Evolutionary conservation across 1,140 invertebrate species (phyloP), one percentile per base, ranked within the genome.

Genomic region (Lordiphosa stackelbergi): DNA sequence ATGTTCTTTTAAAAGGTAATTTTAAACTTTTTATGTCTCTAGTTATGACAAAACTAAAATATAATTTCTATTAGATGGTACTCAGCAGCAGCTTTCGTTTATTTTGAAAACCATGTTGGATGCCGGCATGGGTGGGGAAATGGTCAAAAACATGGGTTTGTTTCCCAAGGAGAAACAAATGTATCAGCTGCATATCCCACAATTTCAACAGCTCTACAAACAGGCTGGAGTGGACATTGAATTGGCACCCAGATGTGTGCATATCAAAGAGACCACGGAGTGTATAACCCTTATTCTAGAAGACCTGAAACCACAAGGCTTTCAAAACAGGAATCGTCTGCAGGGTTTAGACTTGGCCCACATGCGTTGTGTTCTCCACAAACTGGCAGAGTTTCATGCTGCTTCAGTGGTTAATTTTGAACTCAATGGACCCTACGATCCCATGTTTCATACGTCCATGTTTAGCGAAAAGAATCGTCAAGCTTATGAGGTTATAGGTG

Each of bases 381-480:
- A 89, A 62, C 47, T 92, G 46, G 91, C 89, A 0, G 88, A 83
- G 53, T 88, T 91, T 45, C 91, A 92, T 65, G 91, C 90, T 0
- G 83, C 88, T 5, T 90, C 91, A 0, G 88, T 89, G 0, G 37
- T 71, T 0, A 37, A 49, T 5, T 41, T 28, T 2, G 75, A 86
- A 9, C 10, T 59, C 0, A 65, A 70, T 45, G 85, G 85, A 22
- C 59, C 79, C 40, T 86, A 60, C 34, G 55, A 71, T 11, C 5
- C 85, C 45, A 36, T 10, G 49, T 5, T n/a, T n/a, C n/a, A n/a
- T n/a, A n/a, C n/a, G n/a, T n/a, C n/a, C n/a, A n/a, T n/a, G n/a
- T n/a, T n/a, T n/a, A n/a, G n/a, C n/a, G n/a, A n/a, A n/a, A n/a
- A n/a, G n/a, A n/a, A n/a, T n/a, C n/a, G n/a, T n/a, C n/a, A n/a